Conservation (phyloP, 2,113 vertebrate genomes). For the Dendrocopos noguchii region DNA sequence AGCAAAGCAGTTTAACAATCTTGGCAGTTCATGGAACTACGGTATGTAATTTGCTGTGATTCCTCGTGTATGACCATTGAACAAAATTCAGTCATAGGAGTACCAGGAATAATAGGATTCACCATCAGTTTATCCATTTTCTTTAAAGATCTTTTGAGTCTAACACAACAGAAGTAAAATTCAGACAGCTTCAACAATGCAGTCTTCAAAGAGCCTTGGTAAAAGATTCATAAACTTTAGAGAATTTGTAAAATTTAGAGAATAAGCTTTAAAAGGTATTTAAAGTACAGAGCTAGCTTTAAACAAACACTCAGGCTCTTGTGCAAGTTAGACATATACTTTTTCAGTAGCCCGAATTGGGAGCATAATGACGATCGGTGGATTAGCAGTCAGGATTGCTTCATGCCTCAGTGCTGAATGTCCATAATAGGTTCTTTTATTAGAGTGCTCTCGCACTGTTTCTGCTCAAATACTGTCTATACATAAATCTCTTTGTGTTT, state of each 20-base stretch:
- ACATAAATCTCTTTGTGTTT: not conserved
- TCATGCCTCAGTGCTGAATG: not conserved
- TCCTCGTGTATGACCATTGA: not conserved
- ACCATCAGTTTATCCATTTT: not conserved
- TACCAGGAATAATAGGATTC: not conserved
- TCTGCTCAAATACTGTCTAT: not conserved
- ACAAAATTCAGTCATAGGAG: not conserved
- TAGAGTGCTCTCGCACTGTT: not conserved
- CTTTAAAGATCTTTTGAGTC: not conserved
- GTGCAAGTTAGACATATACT: fast-evolving
- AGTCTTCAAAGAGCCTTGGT: not conserved
- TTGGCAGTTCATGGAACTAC: not conserved
- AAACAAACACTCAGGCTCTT: not conserved
- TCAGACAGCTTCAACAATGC: not conserved
- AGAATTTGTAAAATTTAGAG: too few relatives aligned
- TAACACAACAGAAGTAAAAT: not conserved
- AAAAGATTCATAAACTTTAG: not conserved
- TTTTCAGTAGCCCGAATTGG: not conserved
- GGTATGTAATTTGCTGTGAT: not conserved
- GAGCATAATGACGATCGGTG: not conserved
- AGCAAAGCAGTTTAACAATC: not conserved
- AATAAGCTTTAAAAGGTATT: not conserved
- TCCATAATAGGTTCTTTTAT: not conserved
- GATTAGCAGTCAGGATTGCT: not conserved
- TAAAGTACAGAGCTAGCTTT: not conserved